Evolutionary conservation across 2,888 invertebrate species (phyloP), one percentile per base, ranked within the genome.

Genomic region (Melolontha melolontha): DNA sequence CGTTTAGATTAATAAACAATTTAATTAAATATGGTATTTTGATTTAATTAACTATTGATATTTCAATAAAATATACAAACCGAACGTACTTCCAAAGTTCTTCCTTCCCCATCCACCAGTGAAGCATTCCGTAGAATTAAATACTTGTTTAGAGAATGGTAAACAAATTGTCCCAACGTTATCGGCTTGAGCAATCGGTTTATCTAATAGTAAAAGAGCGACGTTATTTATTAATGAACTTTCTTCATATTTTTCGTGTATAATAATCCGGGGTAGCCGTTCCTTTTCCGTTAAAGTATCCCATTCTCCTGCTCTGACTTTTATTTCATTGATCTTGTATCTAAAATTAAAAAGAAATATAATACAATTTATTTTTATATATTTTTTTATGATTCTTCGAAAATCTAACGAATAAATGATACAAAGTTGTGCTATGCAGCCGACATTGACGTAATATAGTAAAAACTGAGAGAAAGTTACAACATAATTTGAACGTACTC

Each of bases 41-140:
- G n/a, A n/a, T n/a, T n/a, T n/a, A n/a, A n/a, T n/a, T n/a, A n/a
- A n/a, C n/a, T n/a, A n/a, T n/a, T n/a, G n/a, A n/a, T n/a, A n/a
- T n/a, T n/a, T n/a, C n/a, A n/a, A n/a, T n/a, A n/a, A n/a, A 22
- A 22, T 22, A 22, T 4, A 22, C 22, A 22, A 50, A 34, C 34
- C 2, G 5, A 5, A 16, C 64, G 27, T 47, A 68, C 85, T 86
- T 75, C 90, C 90, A 75, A 89, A 91, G 62, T 86, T 84, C 77
- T 91, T 88, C 77, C 90, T 92, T 34, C 92, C 92, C 92, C 92
- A 93, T 4, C 93, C 93, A 17, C 89, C 89, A 1, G 91, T 92
- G 68, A 88, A 85, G 80, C 93, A 93, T 6, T 86, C 78, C 0
- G 85, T 80, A 2, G 84, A 83, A 67, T 87, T 86, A 10, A 66